Evolutionary conservation across 1,140 invertebrate species (phyloP).

Genomic region (Drosophila tropicalis): DNA sequence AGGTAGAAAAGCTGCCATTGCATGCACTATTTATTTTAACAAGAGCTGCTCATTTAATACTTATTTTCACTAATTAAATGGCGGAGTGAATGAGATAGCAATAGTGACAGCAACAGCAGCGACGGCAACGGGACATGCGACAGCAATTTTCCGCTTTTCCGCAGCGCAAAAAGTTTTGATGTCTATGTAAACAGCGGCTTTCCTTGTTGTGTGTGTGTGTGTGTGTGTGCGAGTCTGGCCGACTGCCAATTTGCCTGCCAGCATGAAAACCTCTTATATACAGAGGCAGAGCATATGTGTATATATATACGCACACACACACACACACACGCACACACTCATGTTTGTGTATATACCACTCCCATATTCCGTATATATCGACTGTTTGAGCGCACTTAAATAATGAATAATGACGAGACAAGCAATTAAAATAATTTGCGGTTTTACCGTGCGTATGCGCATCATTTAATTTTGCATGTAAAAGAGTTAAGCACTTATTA

Average conservation of each 20-base stretch:
- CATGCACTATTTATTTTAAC: conserved; percentile 82
- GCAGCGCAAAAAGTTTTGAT: conserved; percentile 71
- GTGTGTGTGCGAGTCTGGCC: conserved; percentile 58
- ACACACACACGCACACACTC: conserved; percentile 13
- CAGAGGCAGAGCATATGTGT: conserved; percentile 8
- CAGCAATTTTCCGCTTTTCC: conserved; percentile 72
- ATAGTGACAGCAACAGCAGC: conserved; percentile 9
- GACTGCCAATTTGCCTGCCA: conserved; percentile 50
- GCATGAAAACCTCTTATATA: conserved; percentile 40
- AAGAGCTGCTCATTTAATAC: conserved; percentile 81
- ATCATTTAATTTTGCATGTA: conserved; percentile 83
- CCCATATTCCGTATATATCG: conserved; percentile 46
- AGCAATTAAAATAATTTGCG: conserved; percentile 83
- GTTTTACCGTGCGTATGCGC: conserved; percentile 83
- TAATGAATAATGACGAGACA: conserved; percentile 83
- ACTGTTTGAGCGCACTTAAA: conserved; percentile 80
- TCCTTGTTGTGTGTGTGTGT: conserved; percentile 33
- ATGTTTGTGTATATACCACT: conserved; percentile 42
- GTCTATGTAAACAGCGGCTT: conserved; percentile 80
- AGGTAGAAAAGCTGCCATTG: conserved; percentile 49
- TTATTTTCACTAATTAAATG: conserved; percentile 81
- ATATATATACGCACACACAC: conserved; percentile 9
- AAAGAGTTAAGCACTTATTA: conserved; percentile 79
- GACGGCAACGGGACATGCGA: conserved; percentile 24
- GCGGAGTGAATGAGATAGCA: conserved; percentile 36